Conservation (phyloP, 2,113 vertebrate genomes). For the Amphilophus citrinellus region DNA sequence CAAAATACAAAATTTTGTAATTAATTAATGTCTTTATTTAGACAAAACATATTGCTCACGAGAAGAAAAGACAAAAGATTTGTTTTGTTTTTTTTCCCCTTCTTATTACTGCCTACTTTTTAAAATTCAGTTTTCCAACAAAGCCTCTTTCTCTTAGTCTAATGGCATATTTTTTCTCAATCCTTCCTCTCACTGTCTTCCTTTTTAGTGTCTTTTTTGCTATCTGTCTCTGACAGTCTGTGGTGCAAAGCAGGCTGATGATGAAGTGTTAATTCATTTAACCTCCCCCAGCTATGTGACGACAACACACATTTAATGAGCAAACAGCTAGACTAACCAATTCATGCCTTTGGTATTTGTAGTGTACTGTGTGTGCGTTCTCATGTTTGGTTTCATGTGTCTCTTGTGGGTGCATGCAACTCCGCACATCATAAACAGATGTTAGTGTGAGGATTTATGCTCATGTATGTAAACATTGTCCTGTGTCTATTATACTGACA, state of each 20-base stretch:
- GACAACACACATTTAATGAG: slow-evolving; percentile 67
- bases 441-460: slow-evolving; percentile 13
- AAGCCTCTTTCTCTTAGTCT: slow-evolving; percentile 3
- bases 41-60: background rate
- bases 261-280: slow-evolving; percentile 72
- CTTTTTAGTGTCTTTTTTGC: background rate
- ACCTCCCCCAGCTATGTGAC: slow-evolving; percentile 57
- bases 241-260: slow-evolving; percentile 46
- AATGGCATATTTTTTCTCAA: slow-evolving; percentile 8
- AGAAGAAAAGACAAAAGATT: background rate
- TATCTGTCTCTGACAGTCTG: slow-evolving; percentile 49
- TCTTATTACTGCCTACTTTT: background rate
- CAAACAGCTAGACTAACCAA: slow-evolving; percentile 56
- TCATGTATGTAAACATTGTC: background rate
- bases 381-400: background rate
- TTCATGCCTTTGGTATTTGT: slow-evolving; percentile 44
- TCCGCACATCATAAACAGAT: slow-evolving; percentile 21
- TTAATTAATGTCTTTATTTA: background rate
- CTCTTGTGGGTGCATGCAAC: slow-evolving; percentile 1
- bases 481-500: background rate
- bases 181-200: slow-evolving; percentile 18
- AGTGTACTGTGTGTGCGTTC: background rate
- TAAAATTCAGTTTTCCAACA: background rate
- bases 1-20: background rate
- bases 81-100: background rate